Evolutionary conservation across 2,888 invertebrate genomes (phyloP).

Genomic region (Pandemis heparana): DNA sequence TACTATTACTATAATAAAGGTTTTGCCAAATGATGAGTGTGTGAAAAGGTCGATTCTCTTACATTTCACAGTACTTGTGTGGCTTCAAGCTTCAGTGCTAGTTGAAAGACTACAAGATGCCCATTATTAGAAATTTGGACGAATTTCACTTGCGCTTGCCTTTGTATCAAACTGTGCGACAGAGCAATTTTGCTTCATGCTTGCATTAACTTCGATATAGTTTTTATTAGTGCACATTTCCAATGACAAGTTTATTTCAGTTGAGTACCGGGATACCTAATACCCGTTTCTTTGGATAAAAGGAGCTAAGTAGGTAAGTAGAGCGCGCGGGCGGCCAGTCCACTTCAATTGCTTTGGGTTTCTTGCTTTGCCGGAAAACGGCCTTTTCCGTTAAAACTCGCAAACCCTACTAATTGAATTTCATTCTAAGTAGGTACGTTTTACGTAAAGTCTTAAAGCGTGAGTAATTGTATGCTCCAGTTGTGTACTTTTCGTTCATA

Average conservation of each 20-base stretch:
- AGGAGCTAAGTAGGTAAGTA: slow-evolving; percentile 43
- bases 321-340: slow-evolving; percentile 32
- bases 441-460: slow-evolving; percentile 11
- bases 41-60: too few species aligned
- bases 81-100: too few species aligned
- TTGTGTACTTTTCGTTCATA: slow-evolving; percentile 3
- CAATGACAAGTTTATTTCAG: slow-evolving; percentile 5
- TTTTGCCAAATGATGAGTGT: too few species aligned
- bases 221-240: not conserved
- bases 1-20: too few species aligned
- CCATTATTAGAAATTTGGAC: not conserved
- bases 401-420: slow-evolving; percentile 47
- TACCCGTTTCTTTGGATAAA: slow-evolving; percentile 39
- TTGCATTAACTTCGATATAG: not conserved
- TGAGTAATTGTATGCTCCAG: slow-evolving; percentile 7
- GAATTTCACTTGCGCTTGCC: not conserved
- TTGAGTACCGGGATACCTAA: slow-evolving; percentile 2
- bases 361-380: slow-evolving; percentile 50
- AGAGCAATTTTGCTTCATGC: not conserved
- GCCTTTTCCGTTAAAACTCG: slow-evolving; percentile 60
- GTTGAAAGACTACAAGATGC: not conserved
- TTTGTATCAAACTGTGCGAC: not conserved
- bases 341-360: slow-evolving; percentile 57
- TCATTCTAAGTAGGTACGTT: slow-evolving; percentile 16
- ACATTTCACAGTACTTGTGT: too few species aligned